Evolutionary conservation across 37 sponge, comb jelly and placozoan species (phyloP).

Genomic region (Beroe ovata): DNA sequence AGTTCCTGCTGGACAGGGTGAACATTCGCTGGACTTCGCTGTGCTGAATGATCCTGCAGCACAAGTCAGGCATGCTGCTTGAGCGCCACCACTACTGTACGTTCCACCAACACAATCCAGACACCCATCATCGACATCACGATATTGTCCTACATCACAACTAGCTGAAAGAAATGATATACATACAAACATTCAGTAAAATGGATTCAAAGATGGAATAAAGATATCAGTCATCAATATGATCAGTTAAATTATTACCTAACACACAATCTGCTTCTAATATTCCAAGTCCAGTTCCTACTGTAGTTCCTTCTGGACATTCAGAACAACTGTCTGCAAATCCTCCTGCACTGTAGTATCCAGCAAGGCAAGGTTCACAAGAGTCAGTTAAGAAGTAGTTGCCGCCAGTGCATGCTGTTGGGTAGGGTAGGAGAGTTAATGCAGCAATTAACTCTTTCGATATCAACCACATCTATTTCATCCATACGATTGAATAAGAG

Average conservation of each 20-base stretch:
- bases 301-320: neutral
- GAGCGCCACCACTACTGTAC: neutral
- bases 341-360: neutral
- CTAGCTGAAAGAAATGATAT: too few relatives aligned
- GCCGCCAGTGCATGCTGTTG: neutral
- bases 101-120: neutral
- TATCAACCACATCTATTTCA: too few relatives aligned
- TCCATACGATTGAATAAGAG: too few relatives aligned
- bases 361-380: neutral
- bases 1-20: neutral
- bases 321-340: neutral
- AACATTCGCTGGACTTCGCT: neutral
- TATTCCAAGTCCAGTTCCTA: neutral
- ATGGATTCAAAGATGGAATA: too few relatives aligned
- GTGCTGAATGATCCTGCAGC: neutral
- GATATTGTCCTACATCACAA: neutral
- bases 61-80: neutral
- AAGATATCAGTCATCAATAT: too few relatives aligned
- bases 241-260: too few relatives aligned
- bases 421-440: neutral
- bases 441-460: too few relatives aligned
- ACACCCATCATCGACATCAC: neutral
- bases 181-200: too few relatives aligned
- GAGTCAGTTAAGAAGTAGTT: neutral
- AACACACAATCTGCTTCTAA: neutral